phyloP scores from a whole-genome alignment of 2,888 invertebrate genomes.

The Dasypogon diadema region DNA sequence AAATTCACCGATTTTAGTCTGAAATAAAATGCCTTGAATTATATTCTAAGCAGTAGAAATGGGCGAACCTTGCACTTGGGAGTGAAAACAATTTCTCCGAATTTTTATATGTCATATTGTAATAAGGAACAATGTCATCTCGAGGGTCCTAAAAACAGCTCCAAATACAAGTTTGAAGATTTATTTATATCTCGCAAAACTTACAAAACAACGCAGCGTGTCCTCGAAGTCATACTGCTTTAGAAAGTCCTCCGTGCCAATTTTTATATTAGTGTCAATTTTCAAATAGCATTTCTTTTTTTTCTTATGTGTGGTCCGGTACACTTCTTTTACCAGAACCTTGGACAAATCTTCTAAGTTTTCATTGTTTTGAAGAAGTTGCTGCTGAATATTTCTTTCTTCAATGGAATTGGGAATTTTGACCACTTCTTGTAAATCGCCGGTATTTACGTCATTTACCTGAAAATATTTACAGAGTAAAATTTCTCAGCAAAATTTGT shows the following conservation, averaged over 20 bases:
- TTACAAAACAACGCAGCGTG: conserved; percentile 21
- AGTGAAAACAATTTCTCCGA: background rate
- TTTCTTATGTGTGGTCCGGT: background rate
- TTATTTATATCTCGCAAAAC: too few relatives aligned
- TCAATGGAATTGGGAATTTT: background rate
- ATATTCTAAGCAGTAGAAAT: background rate
- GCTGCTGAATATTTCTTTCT: too few relatives aligned
- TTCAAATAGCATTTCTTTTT: conserved; percentile 4
- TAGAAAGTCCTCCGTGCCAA: background rate
- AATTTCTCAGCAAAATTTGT: too few relatives aligned
- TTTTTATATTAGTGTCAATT: conserved; percentile 5
- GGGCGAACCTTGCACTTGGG: background rate
- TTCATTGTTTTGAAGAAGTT: background rate
- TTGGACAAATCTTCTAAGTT: background rate
- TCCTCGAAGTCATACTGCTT: background rate
- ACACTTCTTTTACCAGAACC: background rate
- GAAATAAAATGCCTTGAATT: background rate
- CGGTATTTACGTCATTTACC: too few relatives aligned
- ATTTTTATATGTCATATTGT: background rate
- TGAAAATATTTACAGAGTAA: too few relatives aligned
- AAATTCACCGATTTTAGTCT: background rate
- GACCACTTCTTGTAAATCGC: background rate
- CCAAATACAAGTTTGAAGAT: too few relatives aligned
- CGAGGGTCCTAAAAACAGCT: conserved; percentile 10
- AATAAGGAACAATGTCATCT: background rate